phyloP scores from a whole-genome alignment of 1,140 invertebrate genomes.

The Protaetia brevitarsis region DNA sequence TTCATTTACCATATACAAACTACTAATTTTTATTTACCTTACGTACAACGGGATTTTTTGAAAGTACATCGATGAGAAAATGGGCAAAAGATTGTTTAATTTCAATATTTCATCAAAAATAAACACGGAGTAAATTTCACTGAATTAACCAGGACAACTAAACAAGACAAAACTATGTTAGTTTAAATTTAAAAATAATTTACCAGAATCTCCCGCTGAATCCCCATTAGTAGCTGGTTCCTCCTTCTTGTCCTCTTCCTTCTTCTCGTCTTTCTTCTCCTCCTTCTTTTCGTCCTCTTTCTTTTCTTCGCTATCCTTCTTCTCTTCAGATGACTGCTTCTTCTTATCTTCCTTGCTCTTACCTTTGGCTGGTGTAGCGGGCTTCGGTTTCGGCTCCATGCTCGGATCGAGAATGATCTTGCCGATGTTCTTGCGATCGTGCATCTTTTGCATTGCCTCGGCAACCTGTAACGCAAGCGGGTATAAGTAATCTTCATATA shows the following conservation, averaged over 20 bases:
- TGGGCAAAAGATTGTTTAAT: too few relatives aligned
- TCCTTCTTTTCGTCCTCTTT: slow-evolving; percentile 59
- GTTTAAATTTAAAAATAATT: too few relatives aligned
- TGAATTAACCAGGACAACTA: not conserved
- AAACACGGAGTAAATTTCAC: not conserved
- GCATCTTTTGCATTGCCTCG: slow-evolving; percentile 90
- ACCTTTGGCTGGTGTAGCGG: slow-evolving; percentile 69
- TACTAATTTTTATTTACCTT: too few relatives aligned
- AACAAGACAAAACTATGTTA: not conserved
- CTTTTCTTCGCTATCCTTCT: slow-evolving; percentile 62
- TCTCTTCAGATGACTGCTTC: slow-evolving; percentile 64
- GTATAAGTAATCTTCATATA: not conserved
- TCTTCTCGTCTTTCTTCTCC: slow-evolving; percentile 56
- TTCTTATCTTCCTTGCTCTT: slow-evolving; percentile 69
- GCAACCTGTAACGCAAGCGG: slow-evolving; percentile 57
- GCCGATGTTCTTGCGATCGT: slow-evolving; percentile 87
- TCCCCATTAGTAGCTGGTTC: slow-evolving; percentile 54
- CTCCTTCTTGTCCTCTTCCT: slow-evolving; percentile 52
- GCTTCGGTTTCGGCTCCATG: slow-evolving; percentile 73
- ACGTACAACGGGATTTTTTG: too few relatives aligned
- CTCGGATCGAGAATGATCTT: slow-evolving; percentile 81
- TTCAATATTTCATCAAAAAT: too few relatives aligned
- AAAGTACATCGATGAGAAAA: too few relatives aligned
- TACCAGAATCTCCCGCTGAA: slow-evolving; percentile 54
- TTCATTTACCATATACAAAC: too few relatives aligned